A percentile compares a stretch with the other conserved stretches of the same genome.
Conservation (phyloP, 1,140 invertebrate genomes). For the Vollenhovia emeryi region DNA sequence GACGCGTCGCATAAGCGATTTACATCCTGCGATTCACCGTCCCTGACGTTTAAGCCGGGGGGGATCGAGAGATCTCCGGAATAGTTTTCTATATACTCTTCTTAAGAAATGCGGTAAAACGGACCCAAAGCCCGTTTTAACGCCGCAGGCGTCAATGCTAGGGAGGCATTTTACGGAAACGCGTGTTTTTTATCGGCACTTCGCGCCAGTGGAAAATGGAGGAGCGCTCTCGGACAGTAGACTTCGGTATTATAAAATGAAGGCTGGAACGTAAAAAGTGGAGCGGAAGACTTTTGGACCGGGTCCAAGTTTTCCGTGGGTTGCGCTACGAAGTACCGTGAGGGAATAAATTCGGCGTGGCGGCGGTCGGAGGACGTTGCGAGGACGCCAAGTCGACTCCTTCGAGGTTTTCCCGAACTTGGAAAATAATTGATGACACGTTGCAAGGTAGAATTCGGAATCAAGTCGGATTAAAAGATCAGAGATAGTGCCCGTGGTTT, state of each 20-base stretch:
- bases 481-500: constrained; percentile 52
- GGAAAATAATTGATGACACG: constrained; percentile 59
- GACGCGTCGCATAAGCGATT: constrained; percentile 40
- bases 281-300: constrained; percentile 50
- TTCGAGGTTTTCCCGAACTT: constrained; percentile 56
- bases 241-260: constrained; percentile 54
- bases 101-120: constrained; percentile 15
- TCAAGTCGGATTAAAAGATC: constrained; percentile 58
- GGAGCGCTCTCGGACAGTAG: constrained; percentile 47
- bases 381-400: constrained; percentile 57
- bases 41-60: not conserved
- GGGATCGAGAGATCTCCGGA: not conserved
- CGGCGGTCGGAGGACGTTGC: constrained; percentile 28
- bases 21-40: not conserved
- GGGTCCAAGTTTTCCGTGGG: constrained; percentile 44
- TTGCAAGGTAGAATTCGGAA: constrained; percentile 54
- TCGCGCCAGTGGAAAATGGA: constrained; percentile 41
- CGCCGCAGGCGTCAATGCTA: constrained; percentile 1
- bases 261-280: constrained; percentile 55
- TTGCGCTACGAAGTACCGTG: constrained; percentile 26
- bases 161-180: constrained; percentile 47
- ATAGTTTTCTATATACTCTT: not conserved
- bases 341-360: constrained; percentile 49
- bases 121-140: not conserved
- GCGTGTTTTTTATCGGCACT: constrained; percentile 57